Base-by-base conservation (phyloP, 2,797 vertebrate genomes). In the Apogon hyalosoma region DNA sequence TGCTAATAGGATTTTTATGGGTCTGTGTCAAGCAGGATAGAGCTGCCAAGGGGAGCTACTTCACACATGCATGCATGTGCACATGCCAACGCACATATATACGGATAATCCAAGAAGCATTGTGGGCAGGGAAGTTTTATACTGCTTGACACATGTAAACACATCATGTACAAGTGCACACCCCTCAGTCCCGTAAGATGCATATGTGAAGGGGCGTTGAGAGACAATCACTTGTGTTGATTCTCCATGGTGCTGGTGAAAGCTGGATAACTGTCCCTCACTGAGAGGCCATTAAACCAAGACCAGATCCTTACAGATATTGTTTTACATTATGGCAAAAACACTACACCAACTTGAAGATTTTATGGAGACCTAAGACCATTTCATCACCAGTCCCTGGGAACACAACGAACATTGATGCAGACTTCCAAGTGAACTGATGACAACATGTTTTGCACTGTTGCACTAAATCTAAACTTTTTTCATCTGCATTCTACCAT, bases 1-100 rank as follows among this genome's bases (percentile, higher is more conserved):
- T 75, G 83, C 87, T 92, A 90, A 94, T 91, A 89, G 88, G 87
- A 88, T 92, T 92, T 93, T 92, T 90, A 92, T 89, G 85, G 83
- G 87, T 67, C 72, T 24, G 33, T 88, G 84, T 92, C 86, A 83
- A 86, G 82, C 80, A 75, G 87, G 87, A 84, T 80, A 82, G 75
- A 88, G 76, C 83, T 78, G 59, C 71, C 76, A 70, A 79, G 77
- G 71, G 84, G 79, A 77, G 73, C 70, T 72, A 68, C 69, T 77
- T 84, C 80, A 79, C 70, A 85, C 80, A 51, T 53, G 57, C 78
- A 73, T 41, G 7, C 50, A 47, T 41, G 55, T 45, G 56, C 21
- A 14, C 76, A 53, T 54, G 31, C 60, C 70, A 75, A 59, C 79
- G 60, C 73, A 66, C 77, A 73, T 60, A 65, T 36, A 55, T 50